These are phyloP conservation scores for Clostera curtula DNA, from an alignment of 2,888 invertebrate species.

Conservation along the genomic window DNA sequence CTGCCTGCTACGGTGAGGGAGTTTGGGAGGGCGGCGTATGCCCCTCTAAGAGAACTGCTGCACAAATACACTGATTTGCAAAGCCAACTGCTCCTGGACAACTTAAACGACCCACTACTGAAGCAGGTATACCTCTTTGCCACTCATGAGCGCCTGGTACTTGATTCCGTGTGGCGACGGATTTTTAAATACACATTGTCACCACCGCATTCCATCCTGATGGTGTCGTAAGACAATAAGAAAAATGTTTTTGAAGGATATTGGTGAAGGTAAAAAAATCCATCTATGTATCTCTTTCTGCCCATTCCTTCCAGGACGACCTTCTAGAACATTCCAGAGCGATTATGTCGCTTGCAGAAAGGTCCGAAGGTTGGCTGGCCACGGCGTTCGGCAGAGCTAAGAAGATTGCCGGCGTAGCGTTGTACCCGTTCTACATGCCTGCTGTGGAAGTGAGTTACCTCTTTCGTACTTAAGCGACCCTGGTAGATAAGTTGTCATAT, in stretches of 20 bases:
- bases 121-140: conserved; percentile 35
- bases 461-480: too few relatives aligned
- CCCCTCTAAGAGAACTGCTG: conserved; percentile 48
- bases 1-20: conserved; percentile 32
- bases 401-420: conserved; percentile 44
- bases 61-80: conserved; percentile 49
- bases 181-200: too few relatives aligned
- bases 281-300: not conserved
- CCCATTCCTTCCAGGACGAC: conserved; percentile 35
- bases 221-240: too few relatives aligned
- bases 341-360: conserved; percentile 36
- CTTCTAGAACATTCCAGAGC: conserved; percentile 49
- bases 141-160: conserved; percentile 3
- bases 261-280: too few relatives aligned
- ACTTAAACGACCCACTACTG: conserved; percentile 37
- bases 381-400: conserved; percentile 31
- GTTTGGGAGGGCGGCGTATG: conserved; percentile 50
- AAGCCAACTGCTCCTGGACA: conserved; percentile 33
- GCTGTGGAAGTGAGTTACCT: conserved; percentile 50
- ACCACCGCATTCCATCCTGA: too few relatives aligned
- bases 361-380: conserved; percentile 41
- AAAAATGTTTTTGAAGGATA: too few relatives aligned
- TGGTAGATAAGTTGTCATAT: too few relatives aligned
- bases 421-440: conserved; percentile 37
- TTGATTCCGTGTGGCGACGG: too few relatives aligned